Conservation (phyloP, 2,797 vertebrate genomes). For the Peromyscus melanophrys region DNA sequence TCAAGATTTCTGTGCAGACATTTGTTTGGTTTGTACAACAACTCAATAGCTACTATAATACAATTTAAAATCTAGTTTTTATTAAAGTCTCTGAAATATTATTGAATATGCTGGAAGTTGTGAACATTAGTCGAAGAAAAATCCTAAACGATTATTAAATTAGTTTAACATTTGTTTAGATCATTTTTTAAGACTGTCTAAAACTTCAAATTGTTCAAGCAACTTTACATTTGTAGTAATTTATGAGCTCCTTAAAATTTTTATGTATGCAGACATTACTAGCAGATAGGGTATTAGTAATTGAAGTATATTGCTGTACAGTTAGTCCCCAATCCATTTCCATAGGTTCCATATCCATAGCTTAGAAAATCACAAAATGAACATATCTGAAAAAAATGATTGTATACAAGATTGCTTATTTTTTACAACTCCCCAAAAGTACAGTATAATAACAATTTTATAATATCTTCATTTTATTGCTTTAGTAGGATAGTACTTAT, state of each 20-base stretch:
- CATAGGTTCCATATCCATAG: neutral
- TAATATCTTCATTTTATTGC: neutral
- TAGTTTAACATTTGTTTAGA: neutral
- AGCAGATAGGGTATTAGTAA: neutral
- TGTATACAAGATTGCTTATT: too few relatives aligned
- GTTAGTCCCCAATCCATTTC: neutral
- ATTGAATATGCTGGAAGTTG: neutral
- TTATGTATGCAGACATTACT: neutral
- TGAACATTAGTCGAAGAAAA: neutral
- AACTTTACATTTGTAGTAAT: conserved; percentile 23
- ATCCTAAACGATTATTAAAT: conserved; percentile 3
- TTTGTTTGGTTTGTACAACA: neutral
- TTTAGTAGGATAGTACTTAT: neutral
- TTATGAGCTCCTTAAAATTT: neutral
- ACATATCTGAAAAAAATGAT: neutral
- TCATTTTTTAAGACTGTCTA: neutral
- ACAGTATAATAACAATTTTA: neutral
- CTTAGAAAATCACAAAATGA: neutral
- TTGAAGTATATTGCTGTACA: neutral
- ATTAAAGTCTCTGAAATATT: neutral
- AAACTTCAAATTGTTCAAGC: conserved; percentile 21
- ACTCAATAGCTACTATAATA: neutral
- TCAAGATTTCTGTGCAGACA: neutral
- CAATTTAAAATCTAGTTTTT: neutral
- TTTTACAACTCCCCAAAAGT: neutral